Percentiles rank a stretch among this genome's conserved stretches.
phyloP scores from a whole-genome alignment of 2,797 vertebrate species.

The Eremophila alpestris region DNA sequence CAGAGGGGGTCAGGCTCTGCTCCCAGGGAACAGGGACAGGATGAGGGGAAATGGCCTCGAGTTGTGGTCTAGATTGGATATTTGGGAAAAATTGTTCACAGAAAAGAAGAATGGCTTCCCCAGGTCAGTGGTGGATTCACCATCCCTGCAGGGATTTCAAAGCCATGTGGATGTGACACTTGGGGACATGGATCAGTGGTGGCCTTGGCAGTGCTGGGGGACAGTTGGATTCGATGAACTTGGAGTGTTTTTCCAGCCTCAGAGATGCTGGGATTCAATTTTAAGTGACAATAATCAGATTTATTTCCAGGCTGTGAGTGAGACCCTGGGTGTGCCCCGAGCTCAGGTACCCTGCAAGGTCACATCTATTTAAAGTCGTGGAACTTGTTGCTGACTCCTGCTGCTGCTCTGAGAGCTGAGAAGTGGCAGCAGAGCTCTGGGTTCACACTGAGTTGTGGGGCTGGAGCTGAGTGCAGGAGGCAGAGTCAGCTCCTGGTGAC shows the following conservation, averaged over 20 bases:
- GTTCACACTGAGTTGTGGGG: not conserved
- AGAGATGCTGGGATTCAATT: not conserved
- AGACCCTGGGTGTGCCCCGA: accelerated
- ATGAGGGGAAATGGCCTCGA: accelerated
- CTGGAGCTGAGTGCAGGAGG: not conserved
- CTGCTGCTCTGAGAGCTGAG: conserved; percentile 26
- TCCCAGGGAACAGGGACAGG: not conserved
- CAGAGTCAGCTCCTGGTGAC: not conserved
- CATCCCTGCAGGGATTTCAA: not conserved
- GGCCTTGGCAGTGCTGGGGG: not conserved
- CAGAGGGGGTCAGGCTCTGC: accelerated
- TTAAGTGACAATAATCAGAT: not conserved
- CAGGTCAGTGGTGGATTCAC: not conserved
- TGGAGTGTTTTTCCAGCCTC: not conserved
- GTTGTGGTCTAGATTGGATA: not conserved
- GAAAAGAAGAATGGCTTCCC: not conserved
- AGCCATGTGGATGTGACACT: accelerated
- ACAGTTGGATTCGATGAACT: not conserved
- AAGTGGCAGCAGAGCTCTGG: not conserved
- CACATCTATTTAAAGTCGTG: not conserved
- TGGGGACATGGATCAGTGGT: not conserved
- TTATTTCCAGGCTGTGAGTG: not conserved
- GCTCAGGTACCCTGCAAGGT: not conserved
- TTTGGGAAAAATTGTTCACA: not conserved
- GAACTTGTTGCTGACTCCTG: not conserved